Base-by-base conservation (phyloP, 2,888 invertebrate genomes). In the Isoperla grammatica region DNA sequence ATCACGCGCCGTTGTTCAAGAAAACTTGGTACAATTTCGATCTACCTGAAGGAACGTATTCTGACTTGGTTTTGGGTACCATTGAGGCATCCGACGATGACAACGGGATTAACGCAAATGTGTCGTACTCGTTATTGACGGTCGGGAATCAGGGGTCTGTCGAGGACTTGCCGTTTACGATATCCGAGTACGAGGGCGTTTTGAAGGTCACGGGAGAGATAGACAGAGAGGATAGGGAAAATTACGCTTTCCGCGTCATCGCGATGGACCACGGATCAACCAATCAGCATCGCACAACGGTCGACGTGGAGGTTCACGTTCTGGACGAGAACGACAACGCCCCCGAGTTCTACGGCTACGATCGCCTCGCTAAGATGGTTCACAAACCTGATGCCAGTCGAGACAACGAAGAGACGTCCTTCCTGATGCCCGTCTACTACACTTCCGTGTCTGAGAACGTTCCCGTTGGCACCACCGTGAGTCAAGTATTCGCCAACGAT, bases 11-110 rank as follows among this genome's bases (percentile, higher is more conserved):
- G 0, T 82, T 86, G 64, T 93, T 93, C 65, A 85, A 85, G 66
- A 88, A 89, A 66, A 83, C 88, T 0, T 88, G 86, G 84, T 93
- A 93, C 70, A 86, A 81, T 55, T 93, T 92, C 65, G 87, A 90
- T 68, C 81, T 90, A 0, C 81, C 86, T 56, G 94, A 94, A 75
- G 90, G 91, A 1, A 78, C 81, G 20, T 91, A 90, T 69, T 80
- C 82, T 1, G 78, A 83, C 65, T 81, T 81, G 64, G 81, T 86
- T 2, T 74, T 94, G 42, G 93, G 92, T 0, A 84, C 81, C 69
- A 82, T 93, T 8, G 81, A 85, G 64, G 92, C 93, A 0, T 81
- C 81, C 1, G 93, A 94, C 71, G 81, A 82, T 45, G 93, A 94
- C 73, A 87, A 82, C 68, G 91, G 90, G 0, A 79, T 81, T 65